Base-by-base conservation (phyloP, 2,888 invertebrate species). In the Melinaea menophilus region DNA sequence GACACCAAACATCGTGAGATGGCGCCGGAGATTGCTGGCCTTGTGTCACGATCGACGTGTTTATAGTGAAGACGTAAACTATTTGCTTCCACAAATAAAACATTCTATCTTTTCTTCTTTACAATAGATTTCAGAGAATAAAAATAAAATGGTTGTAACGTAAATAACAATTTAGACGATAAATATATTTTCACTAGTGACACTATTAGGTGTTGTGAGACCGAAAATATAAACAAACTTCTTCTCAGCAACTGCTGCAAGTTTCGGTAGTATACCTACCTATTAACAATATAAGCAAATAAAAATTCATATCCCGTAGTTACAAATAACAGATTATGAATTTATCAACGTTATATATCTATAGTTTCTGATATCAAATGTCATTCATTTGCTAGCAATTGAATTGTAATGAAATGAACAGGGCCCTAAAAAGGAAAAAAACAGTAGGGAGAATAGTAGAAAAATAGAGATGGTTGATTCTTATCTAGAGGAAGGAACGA, bases 401-500 rank as follows among this genome's bases (percentile, higher is more conserved):
- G 85, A 87, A 89, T 86, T 77, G 84, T 79, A 88, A 88, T 88
- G 81, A 82, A 90, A 88, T 86, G 82, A 85, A 84, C 80, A 81
- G 79, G 77, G 80, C 85, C 85, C 82, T 76, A 78, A 82, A 81
- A 81, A 81, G 22, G 76, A 76, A 76, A 79, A 83, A 81, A 73
- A 80, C 75, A 76, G 77, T 70, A 80, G 81, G 80, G 83, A 72
- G 79, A 74, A 73, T 75, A 75, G 76, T 68, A 77, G 82, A 81
- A 85, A 85, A 84, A 84, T 85, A 84, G 83, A 84, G 83, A 86
- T 84, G 85, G 85, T 79, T 80, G 80, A 74, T 79, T 77, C 84
- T 88, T 88, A 89, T 90, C 89, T 86, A 84, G 89, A 90, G 90
- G 86, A 83, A 82, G 83, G 80, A 85, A 79, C 77, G 81, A 81